Conservation (phyloP, 2,797 vertebrate genomes). For the Siniperca scherzeri region DNA sequence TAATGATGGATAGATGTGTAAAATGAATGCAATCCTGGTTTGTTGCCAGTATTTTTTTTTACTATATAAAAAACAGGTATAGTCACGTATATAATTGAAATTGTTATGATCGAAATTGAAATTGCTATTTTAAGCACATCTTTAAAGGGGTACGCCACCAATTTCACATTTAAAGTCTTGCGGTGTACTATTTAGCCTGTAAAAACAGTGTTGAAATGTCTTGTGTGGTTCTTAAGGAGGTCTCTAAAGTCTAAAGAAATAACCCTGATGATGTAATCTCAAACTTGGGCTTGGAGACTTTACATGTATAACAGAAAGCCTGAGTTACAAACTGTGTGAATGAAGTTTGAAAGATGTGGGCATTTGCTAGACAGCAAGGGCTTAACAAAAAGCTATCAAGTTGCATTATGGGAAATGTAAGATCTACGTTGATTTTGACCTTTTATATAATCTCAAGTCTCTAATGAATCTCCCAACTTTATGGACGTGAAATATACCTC, state of each 20-base stretch:
- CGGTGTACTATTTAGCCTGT: neutral
- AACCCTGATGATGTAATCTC: conserved; percentile 28
- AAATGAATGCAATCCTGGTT: conserved; percentile 13
- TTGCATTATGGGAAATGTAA: conserved; percentile 7
- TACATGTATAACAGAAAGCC: neutral
- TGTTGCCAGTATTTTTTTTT: neutral
- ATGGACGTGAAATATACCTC: neutral
- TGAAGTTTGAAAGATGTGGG: neutral
- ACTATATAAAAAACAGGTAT: neutral
- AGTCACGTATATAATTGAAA: neutral
- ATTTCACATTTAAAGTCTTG: neutral
- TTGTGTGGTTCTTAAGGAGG: neutral
- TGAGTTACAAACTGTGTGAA: neutral
- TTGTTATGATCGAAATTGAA: conserved; percentile 6
- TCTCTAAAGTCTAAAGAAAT: conserved; percentile 6
- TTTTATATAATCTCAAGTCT: neutral
- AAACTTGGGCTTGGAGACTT: neutral
- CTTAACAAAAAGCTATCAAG: neutral
- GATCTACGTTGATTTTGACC: neutral
- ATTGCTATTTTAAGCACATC: neutral
- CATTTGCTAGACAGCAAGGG: neutral
- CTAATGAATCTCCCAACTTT: neutral
- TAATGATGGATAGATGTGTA: conserved; percentile 20
- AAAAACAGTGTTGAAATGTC: conserved; percentile 12
- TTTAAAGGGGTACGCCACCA: neutral